Percentiles rank a stretch among this genome's conserved stretches.
phyloP scores from a whole-genome alignment of 2,888 invertebrate genomes.

The Ectobius pallidus region DNA sequence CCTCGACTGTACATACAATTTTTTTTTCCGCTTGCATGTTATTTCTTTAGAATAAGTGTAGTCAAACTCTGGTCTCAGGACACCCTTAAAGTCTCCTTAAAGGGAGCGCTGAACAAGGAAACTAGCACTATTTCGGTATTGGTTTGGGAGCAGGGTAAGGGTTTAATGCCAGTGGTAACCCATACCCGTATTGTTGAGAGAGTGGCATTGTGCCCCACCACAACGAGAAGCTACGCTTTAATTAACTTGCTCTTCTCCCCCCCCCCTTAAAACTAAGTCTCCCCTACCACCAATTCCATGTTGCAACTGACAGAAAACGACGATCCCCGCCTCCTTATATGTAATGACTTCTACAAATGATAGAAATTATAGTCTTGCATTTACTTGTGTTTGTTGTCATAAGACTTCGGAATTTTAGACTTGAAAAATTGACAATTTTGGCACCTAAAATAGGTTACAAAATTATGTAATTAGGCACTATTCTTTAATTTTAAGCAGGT shows the following conservation, averaged over 20 bases:
- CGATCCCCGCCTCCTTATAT: not conserved
- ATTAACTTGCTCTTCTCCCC: conserved; percentile 4
- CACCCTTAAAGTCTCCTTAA: not conserved
- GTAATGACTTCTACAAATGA: not conserved
- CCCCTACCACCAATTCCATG: not conserved
- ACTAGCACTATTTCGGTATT: not conserved
- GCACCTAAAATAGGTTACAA: no score
- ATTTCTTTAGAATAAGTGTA: no score
- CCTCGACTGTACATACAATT: no score
- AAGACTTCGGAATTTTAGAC: no score
- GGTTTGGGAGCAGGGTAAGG: not conserved
- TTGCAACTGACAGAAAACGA: not conserved
- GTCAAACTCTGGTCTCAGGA: not conserved
- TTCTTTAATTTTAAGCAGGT: no score
- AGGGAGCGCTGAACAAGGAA: not conserved
- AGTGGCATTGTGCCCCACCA: not conserved
- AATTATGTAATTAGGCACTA: no score
- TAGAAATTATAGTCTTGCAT: no score
- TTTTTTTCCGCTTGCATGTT: no score
- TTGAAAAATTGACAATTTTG: no score
- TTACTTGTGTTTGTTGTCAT: no score
- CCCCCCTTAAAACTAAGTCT: not conserved
- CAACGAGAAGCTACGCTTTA: conserved; percentile 9
- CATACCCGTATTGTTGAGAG: not conserved
- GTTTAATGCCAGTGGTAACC: not conserved